Base-by-base conservation (phyloP, 2,113 vertebrate species). In the Pomatorhinus ruficollis region DNA sequence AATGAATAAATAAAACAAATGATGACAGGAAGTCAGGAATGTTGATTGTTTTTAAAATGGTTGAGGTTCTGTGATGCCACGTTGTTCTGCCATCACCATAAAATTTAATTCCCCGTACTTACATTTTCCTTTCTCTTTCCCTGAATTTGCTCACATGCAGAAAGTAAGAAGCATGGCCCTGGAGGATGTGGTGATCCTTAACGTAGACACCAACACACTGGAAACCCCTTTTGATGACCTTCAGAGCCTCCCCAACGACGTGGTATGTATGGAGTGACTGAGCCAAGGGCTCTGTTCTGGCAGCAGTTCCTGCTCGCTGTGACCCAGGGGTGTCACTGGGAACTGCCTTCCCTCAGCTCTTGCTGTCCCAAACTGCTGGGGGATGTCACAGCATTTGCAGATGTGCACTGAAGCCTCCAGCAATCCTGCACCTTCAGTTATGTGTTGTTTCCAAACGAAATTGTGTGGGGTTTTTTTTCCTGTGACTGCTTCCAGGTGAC, bases 141-240 rank as follows among this genome's bases (percentile, higher is more conserved):
- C 57, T 89, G 57, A 52, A 60, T 91, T 83, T 89, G 20, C 37
- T 94, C 42, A 3, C 54, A 83, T 97, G 53, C 90, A 99, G 99
- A 99, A 99, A 97, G 99, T 99, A 52, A 98, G 98, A 97, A 98
- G 97, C 83, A 99, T 99, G 99, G 98, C 98, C 95, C 95, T 98
- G 95, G 98, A 98, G 89, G 98, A 98, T 50, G 98, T 98, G 5
- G 98, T 98, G 86, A 97, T 99, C 96, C 98, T 99, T n/a, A 99
- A 99, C 3, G 99, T 99, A 42, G 99, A 99, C 98, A 99, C 99
- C 57, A 99, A 99, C 97, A 99, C 99, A 24, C 96, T 99, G 97
- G 99, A 99, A 97, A 99, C 98, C 1, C 99, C 99, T 23, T 99
- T 99, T 87, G 98, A 99, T 75, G 99, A 99, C 96, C 99, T 99